A percentile compares a stretch with the other conserved stretches of the same genome.
phyloP scores from a whole-genome alignment of 2,888 invertebrate species.

The Dysmachus trigonus region DNA sequence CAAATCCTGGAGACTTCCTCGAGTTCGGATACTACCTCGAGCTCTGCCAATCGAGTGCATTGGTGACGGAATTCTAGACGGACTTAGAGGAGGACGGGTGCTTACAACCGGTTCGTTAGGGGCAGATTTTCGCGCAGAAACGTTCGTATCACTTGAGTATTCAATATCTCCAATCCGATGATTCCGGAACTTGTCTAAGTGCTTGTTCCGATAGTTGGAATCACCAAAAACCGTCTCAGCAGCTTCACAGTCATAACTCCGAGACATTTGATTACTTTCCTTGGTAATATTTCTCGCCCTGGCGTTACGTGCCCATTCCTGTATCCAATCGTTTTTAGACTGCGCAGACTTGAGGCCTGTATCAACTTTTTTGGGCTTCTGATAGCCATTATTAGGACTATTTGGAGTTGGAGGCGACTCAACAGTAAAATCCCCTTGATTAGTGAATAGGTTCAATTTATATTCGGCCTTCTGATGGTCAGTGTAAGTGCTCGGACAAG shows the following conservation, averaged over 20 bases:
- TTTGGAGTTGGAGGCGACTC: slow-evolving; percentile 55
- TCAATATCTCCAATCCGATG: slow-evolving; percentile 59
- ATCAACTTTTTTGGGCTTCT: slow-evolving; percentile 29
- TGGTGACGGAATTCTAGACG: slow-evolving; percentile 82
- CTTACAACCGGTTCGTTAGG: slow-evolving; percentile 22
- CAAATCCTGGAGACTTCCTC: slow-evolving; percentile 57
- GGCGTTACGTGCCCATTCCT: slow-evolving; percentile 73
- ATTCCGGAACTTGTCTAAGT: slow-evolving; percentile 59
- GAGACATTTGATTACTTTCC: slow-evolving; percentile 58
- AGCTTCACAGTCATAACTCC: slow-evolving; percentile 61
- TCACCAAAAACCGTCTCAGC: slow-evolving; percentile 57
- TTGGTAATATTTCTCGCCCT: slow-evolving; percentile 58
- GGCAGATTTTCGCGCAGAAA: slow-evolving; percentile 2
- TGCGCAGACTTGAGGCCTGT: slow-evolving; percentile 60
- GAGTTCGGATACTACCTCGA: slow-evolving; percentile 62
- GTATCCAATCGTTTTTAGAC: slow-evolving; percentile 68
- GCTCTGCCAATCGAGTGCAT: slow-evolving; percentile 71
- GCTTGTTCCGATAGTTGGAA: slow-evolving; percentile 56
- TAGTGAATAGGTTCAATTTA: slow-evolving; percentile 61
- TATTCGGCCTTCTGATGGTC: slow-evolving; percentile 64
- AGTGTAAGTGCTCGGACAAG: slow-evolving; percentile 53
- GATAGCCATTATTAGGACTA: slow-evolving; percentile 52
- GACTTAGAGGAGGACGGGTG: slow-evolving; percentile 64
- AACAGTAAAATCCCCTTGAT: slow-evolving; percentile 56
- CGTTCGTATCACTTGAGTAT: slow-evolving; percentile 61